Evolutionary conservation across 2,888 invertebrate genomes (phyloP).

Genomic region (Chymomyza procnemis): DNA sequence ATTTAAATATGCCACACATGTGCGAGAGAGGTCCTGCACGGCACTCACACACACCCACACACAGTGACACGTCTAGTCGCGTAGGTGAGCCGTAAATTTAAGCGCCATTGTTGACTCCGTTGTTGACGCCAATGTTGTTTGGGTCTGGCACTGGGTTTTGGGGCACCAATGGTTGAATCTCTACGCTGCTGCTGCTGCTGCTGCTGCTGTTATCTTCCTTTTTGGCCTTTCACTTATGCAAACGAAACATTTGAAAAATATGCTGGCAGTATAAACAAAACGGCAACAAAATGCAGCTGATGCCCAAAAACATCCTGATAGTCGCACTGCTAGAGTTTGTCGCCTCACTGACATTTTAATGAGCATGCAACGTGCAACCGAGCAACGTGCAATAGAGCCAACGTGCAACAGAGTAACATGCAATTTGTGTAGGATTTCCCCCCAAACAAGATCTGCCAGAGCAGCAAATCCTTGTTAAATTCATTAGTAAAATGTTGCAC

Average conservation of each 20-base stretch:
- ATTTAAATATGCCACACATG: conserved; percentile 68
- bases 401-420: conserved; percentile 56
- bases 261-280: conserved; percentile 70
- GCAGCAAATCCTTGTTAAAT: conserved; percentile 62
- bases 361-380: conserved; percentile 70
- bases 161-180: background rate
- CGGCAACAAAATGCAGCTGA: conserved; percentile 68
- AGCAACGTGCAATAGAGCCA: conserved; percentile 62
- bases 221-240: conserved; percentile 70
- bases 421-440: conserved; percentile 21
- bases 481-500: conserved; percentile 75
- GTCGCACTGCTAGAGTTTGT: background rate
- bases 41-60: conserved; percentile 13
- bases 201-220: conserved; percentile 61
- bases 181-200: conserved; percentile 26
- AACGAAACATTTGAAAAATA: conserved; percentile 72
- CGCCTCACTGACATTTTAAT: conserved; percentile 64
- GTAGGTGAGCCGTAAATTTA: conserved; percentile 72
- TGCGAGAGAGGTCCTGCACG: conserved; percentile 19
- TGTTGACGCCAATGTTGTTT: conserved; percentile 68
- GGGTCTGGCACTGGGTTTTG: background rate
- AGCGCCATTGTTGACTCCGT: conserved; percentile 61
- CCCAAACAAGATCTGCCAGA: conserved; percentile 2
- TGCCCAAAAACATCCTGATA: conserved; percentile 38
- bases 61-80: conserved; percentile 61